Conservation (phyloP, 2,113 vertebrate genomes). For the Todiramphus chloris region DNA sequence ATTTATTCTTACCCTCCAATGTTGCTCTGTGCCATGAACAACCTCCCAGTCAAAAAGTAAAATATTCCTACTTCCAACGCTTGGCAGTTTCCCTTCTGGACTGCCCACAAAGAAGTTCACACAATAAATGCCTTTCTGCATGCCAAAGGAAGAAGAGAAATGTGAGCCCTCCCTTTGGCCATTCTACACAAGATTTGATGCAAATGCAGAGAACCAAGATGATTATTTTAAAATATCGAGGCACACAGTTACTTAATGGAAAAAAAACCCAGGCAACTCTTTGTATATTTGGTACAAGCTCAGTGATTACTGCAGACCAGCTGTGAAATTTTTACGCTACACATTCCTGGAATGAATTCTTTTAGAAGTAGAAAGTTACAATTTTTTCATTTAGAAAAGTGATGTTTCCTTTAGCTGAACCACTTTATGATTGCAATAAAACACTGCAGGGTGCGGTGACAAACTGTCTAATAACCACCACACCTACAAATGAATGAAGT, state of each 20-base stretch:
- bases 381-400: neutral
- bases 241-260: neutral
- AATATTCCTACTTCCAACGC: neutral
- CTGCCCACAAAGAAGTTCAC: conserved; percentile 3
- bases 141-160: neutral
- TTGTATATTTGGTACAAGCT: neutral
- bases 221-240: neutral
- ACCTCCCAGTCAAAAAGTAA: neutral
- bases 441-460: conserved; percentile 32
- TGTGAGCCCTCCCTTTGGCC: neutral
- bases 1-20: neutral
- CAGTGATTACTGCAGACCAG: neutral
- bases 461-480: conserved; percentile 36
- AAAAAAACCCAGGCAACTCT: neutral
- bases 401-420: conserved; percentile 20
- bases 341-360: neutral
- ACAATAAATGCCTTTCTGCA: conserved; percentile 1
- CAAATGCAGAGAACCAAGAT: neutral
- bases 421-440: conserved; percentile 22
- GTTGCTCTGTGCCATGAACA: neutral
- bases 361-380: neutral
- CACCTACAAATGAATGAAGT: conserved; percentile 49
- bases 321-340: neutral
- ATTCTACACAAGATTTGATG: neutral
- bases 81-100: neutral